These are phyloP conservation scores for Casuarius casuarius DNA, from an alignment of 2,113 vertebrate species.

Conservation along the genomic window DNA sequence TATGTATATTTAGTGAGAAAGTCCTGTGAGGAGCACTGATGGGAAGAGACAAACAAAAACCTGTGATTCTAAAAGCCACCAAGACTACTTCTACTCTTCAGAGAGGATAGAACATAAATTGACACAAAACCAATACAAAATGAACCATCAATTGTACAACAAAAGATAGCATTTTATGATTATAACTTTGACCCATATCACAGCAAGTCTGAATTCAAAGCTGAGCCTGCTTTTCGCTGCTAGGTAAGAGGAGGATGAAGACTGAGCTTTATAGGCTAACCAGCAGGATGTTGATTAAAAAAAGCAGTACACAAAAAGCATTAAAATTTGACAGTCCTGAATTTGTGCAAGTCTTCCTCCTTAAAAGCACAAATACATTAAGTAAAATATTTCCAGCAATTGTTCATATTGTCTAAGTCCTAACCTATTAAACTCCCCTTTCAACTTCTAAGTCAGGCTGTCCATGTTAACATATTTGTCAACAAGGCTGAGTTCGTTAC, in stretches of 20 bases:
- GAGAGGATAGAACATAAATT: neutral
- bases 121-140: neutral
- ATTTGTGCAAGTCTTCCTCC: constrained; percentile 42
- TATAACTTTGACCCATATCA: neutral
- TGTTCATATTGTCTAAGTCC: neutral
- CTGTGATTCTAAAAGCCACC: neutral
- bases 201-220: neutral
- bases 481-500: neutral
- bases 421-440: neutral
- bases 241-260: neutral
- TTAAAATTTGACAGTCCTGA: constrained; percentile 25
- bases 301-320: constrained; percentile 1
- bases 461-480: neutral
- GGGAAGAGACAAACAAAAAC: neutral
- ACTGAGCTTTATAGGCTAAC: neutral
- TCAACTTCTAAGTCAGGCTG: neutral
- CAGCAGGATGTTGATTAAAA: neutral
- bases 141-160: neutral
- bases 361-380: constrained; percentile 4
- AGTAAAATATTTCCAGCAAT: neutral
- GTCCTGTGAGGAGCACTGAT: neutral
- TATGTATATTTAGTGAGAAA: neutral
- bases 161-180: neutral
- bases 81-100: neutral
- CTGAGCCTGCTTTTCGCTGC: neutral